Base-by-base conservation (phyloP, 2,888 invertebrate species). In the Euphydryas editha region DNA sequence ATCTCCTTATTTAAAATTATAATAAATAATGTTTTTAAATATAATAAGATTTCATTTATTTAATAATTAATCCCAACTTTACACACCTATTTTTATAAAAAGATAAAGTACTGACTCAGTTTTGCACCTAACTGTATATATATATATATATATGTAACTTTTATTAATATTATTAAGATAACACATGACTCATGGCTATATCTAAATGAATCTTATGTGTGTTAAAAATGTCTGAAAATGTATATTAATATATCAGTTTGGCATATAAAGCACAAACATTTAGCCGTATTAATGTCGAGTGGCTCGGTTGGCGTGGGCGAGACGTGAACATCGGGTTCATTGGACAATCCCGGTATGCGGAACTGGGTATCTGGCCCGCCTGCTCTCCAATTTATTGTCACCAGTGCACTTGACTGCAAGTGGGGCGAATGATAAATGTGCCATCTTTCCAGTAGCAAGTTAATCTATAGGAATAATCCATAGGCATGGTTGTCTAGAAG, bases 271-370 rank as follows among this genome's bases (percentile, higher is more conserved):
- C 69, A 69, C 55, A 63, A 65, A 68, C 57, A 70, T 68, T 62
- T 59, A 62, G 62, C 51, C 17, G 65, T 65, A 68, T 67, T 67
- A 65, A 70, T 67, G 67, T 67, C 67, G 65, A 69, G 67, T 70
- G 70, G 69, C 56, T 59, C 65, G 64, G 68, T 62, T 59, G 62
- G 72, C 70, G 75, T 74, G 74, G 75, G 78, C 76, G 84, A 85
- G 86, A 78, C 84, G 70, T 76, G 75, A 78, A 79, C 85, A 85
- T 79, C 60, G 86, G 84, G 87, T 85, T 85, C 87, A 87, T 81
- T 82, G 86, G 84, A 86, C 87, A 85, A 78, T 81, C 81, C 81
- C 81, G 88, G 88, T 75, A 90, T 83, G 88, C 90, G 90, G 90
- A 90, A 89, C 80, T 56, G 59, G 57, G 59, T 61, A 67, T 65